Evolutionary conservation across 1,140 invertebrate genomes (phyloP), one percentile per base, ranked within the genome.

Genomic region (Solenopsis invicta): DNA sequence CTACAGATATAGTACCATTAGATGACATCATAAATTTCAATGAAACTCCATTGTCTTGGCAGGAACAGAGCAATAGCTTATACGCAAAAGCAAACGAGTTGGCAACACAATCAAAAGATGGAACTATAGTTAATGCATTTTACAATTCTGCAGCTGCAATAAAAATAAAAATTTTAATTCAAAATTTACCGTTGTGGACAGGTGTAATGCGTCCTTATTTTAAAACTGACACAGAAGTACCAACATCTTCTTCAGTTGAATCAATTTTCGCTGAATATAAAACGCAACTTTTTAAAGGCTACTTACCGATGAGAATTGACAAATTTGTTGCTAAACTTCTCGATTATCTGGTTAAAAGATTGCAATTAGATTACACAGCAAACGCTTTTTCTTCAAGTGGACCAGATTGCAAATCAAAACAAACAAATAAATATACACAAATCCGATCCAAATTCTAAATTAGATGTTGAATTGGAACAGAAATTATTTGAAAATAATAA

Each of bases 261-360:
- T 78, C 76, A 5, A 9, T 78, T 50, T 78, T 64, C 1, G 24
- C 45, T n/a, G 61, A 78, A 37, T 78, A 78, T 34, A 78, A 78
- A 50, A 34, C 21, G 8, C 9, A 45, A 37, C 1, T 34, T 9
- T 64, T 64, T 0, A 78, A 64, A 64, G 45, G 61, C 1, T 9
- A 5, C 13, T 8, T 66, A 64, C 76, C 45, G 2, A 64, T 78
- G 18, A 78, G 76, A 78, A 16, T 78, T 0, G 76, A 78, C 4
- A 78, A 78, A 50, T 78, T 78, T 52, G 76, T 78, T 0, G 18
- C 6, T 0, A 62, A 3, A 9, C 76, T 64, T 78, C 6, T 78
- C 8, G 12, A 37, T 50, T 78, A 78, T 34, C 16, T 78, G 0
- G 59, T 64, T 2, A 59, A 59, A 0, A 64, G 24, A 64, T 4